Evolutionary conservation across 53 echinoderm and acorn worm species (phyloP).

Genomic region (Echinometra lucunter): DNA sequence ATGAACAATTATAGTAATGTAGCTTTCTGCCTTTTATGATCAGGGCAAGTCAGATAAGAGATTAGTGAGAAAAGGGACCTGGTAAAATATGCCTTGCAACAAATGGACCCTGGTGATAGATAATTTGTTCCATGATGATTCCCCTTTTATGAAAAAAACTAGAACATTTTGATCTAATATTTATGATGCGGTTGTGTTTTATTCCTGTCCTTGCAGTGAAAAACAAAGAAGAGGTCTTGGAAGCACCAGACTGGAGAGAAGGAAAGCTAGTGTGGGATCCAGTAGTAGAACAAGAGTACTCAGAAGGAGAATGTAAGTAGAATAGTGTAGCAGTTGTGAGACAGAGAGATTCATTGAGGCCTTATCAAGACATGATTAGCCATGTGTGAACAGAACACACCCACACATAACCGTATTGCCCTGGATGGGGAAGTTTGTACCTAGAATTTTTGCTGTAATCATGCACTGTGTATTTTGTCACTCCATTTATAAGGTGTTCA

Average conservation of each 20-base stretch:
- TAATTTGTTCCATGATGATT: neutral
- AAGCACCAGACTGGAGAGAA: conserved; percentile 77
- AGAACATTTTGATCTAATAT: neutral
- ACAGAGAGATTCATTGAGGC: neutral
- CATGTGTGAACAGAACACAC: neutral
- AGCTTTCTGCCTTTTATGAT: neutral
- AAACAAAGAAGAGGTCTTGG: conserved; percentile 58
- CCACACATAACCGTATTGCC: neutral
- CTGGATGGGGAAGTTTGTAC: neutral
- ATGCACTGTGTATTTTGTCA: neutral
- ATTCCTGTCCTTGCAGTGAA: conserved; percentile 50
- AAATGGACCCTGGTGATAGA: conserved; percentile 20
- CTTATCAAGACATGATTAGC: neutral
- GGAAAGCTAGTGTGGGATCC: conserved; percentile 86
- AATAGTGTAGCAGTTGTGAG: neutral
- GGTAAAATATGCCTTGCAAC: conserved; percentile 14
- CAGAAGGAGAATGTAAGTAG: conserved; percentile 90
- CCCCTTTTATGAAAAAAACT: neutral
- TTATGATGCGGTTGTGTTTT: neutral
- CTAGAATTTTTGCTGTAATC: neutral
- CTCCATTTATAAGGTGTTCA: no score
- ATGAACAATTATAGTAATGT: neutral
- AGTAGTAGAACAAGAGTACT: conserved; percentile 78
- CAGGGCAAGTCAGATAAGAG: neutral
- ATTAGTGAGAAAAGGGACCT: neutral